phyloP scores from a whole-genome alignment of 1,140 invertebrate genomes.

The Drosophila watanabei region DNA sequence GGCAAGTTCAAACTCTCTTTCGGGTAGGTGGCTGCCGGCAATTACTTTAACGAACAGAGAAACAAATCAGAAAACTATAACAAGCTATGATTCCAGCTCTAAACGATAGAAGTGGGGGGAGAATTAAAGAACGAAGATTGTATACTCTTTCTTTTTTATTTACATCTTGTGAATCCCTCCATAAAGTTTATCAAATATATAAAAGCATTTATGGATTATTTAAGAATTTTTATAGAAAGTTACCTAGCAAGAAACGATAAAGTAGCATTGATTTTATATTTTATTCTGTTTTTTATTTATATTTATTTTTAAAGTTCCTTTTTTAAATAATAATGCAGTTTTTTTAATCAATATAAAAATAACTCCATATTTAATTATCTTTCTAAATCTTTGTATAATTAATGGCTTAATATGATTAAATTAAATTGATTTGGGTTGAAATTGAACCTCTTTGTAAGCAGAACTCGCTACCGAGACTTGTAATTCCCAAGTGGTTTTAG shows the following conservation, averaged over 20 bases:
- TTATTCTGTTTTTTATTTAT: no score
- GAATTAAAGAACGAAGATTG: background rate
- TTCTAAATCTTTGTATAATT: no score
- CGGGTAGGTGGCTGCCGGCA: constrained; percentile 62
- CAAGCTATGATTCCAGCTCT: constrained; percentile 16
- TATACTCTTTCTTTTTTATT: constrained; percentile 1
- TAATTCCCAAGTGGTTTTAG: background rate
- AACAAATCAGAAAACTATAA: constrained; percentile 54
- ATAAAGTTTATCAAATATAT: background rate
- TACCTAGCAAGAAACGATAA: no score
- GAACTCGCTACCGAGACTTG: background rate
- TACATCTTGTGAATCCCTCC: no score
- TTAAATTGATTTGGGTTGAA: no score
- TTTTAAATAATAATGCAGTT: no score
- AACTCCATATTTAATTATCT: no score
- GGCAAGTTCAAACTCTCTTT: constrained; percentile 65
- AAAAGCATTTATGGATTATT: no score
- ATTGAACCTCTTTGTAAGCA: background rate
- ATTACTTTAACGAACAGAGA: constrained; percentile 45
- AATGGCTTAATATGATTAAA: no score
- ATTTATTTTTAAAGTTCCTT: no score
- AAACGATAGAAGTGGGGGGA: background rate
- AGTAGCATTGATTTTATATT: background rate
- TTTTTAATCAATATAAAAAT: no score
- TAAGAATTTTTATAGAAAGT: background rate